A percentile compares a stretch with the other conserved stretches of the same genome.
Conservation (phyloP, 1,140 invertebrate genomes). For the Bicyclus anynana region DNA sequence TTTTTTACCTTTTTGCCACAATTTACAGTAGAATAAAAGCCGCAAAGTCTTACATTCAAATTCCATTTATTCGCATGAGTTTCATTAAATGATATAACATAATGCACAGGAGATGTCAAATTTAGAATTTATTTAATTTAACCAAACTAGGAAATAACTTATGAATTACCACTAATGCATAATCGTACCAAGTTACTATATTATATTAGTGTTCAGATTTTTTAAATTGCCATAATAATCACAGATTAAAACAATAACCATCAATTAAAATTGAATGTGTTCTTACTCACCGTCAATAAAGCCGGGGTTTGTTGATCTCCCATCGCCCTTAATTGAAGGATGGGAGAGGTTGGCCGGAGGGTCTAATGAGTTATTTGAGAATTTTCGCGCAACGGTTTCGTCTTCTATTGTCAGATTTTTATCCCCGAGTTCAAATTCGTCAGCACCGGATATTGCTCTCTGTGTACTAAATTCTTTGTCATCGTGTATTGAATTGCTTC, state of each 20-base stretch:
- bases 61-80: no score
- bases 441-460: not conserved
- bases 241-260: not conserved
- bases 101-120: no score
- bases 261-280: not conserved
- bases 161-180: no score
- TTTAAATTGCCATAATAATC: no score
- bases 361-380: slow-evolving; percentile 33
- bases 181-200: no score
- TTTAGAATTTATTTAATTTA: no score
- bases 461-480: not conserved
- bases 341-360: slow-evolving; percentile 26
- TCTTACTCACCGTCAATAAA: slow-evolving; percentile 45
- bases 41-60: no score
- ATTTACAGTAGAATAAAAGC: no score
- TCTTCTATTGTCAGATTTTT: slow-evolving; percentile 6
- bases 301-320: slow-evolving; percentile 31
- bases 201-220: no score
- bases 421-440: not conserved
- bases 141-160: no score
- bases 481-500: slow-evolving; percentile 16
- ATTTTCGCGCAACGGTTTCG: slow-evolving; percentile 1
- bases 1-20: no score
- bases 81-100: no score
- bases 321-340: slow-evolving; percentile 32